Base-by-base conservation (phyloP, 1,140 invertebrate species). In the Brachystomella parvula region DNA sequence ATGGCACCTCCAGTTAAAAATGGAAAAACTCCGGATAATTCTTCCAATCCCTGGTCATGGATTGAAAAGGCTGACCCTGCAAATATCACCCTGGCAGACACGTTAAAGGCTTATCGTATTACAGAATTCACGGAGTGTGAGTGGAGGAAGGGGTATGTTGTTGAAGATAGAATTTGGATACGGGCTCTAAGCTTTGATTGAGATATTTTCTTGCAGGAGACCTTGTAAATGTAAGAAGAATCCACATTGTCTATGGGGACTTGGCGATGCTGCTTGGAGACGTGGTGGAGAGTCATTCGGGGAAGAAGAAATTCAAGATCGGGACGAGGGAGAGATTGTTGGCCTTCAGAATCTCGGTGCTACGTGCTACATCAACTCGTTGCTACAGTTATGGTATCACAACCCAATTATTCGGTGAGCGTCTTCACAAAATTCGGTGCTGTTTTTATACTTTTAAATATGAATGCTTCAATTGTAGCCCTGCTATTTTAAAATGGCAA, bases 341-440 rank as follows among this genome's bases (percentile, higher is more conserved):
- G 87, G 87, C 19, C 76, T 88, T 56, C 84, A 84, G 76, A 88
- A 88, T 79, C 76, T 88, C 61, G 86, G 87, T 47, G 85, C 85
- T 21, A 88, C 87, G 12, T 88, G 86, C 77, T 88, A 88, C 75
- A 84, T 87, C 6, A 88, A 88, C 76, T 85, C 85, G 72, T 81
- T 87, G 66, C 80, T 88, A 44, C 86, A 88, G 78, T 78, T 88
- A 29, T 87, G 86, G 86, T 88, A 85, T 77, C 86, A 88, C 71
- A 87, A 87, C 75, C 79, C 82, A 69, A 78, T 79, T 35, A 83
- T 88, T 73, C 82, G 83, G 81, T 82, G 76, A 64, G 62, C 44
- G 35, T 53, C 6, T 19, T 17, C 49, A n/a, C 47, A 30, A 53
- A 29, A 39, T 67, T 57, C 17, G n/a, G 29, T 29, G 17, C 21